A percentile compares a stretch with the other conserved stretches of the same genome.
Evolutionary conservation across 1,140 invertebrate species (phyloP).

Genomic region (Ceratitis capitata): DNA sequence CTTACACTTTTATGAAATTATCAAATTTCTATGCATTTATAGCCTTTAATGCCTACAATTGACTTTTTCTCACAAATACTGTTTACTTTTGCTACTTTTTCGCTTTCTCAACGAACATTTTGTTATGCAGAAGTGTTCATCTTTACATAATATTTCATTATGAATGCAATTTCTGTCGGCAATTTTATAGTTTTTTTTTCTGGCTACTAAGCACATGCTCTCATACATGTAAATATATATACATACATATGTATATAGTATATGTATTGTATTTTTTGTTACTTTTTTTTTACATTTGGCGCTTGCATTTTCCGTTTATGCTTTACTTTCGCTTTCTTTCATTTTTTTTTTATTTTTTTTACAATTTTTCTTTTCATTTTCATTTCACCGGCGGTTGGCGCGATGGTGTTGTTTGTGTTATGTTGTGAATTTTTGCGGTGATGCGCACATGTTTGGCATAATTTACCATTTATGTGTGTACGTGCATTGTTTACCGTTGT

Average conservation of each 20-base stretch:
- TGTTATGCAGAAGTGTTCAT: constrained; percentile 19
- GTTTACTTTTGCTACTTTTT: not conserved
- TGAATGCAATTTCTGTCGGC: constrained; percentile 26
- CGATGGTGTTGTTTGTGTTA: not conserved
- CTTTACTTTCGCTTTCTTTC: not conserved
- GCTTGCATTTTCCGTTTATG: constrained; percentile 9
- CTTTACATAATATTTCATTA: constrained; percentile 30
- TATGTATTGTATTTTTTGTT: no score
- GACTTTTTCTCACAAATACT: not conserved
- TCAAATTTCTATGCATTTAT: not conserved
- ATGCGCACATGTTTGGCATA: constrained; percentile 32
- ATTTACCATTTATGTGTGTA: constrained; percentile 17
- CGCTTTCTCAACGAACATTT: not conserved
- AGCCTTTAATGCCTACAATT: not conserved
- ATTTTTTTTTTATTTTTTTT: not conserved
- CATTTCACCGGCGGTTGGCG: not conserved
- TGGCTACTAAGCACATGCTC: not conserved
- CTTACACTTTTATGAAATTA: not conserved
- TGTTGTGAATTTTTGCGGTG: constrained; percentile 5
- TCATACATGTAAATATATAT: not conserved
- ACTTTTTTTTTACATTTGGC: not conserved
- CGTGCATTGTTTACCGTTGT: not conserved
- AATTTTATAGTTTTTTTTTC: constrained; percentile 16
- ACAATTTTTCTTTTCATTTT: not conserved
- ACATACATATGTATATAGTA: not conserved